A percentile compares a stretch with the other conserved stretches of the same genome.
phyloP scores from a whole-genome alignment of 2,888 invertebrate genomes.

The Gisinianus flammeolus region DNA sequence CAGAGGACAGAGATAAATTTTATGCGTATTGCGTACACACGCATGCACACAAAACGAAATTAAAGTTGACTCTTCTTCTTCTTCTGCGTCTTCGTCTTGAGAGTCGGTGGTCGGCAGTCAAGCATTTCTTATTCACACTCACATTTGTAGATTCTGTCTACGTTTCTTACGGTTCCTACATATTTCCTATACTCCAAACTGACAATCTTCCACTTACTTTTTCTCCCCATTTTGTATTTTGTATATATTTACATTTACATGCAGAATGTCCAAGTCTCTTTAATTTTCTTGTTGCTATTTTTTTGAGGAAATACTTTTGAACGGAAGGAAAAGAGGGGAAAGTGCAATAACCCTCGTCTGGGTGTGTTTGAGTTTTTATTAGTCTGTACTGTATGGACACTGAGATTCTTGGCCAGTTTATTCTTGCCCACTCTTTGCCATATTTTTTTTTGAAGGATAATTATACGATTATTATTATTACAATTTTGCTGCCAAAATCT shows the following conservation, averaged over 20 bases:
- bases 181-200: neutral
- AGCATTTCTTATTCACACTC: slow-evolving; percentile 2
- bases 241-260: too few species aligned
- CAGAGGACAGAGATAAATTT: too few species aligned
- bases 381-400: neutral
- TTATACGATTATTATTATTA: neutral
- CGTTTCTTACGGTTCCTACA: neutral
- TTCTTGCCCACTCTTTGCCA: too few species aligned
- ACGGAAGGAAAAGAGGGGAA: neutral
- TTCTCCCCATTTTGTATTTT: neutral
- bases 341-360: neutral
- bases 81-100: neutral
- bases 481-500: neutral
- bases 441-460: too few species aligned
- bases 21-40: too few species aligned
- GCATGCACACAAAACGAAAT: neutral
- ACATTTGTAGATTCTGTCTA: neutral
- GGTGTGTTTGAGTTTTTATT: neutral
- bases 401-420: neutral
- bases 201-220: neutral
- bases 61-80: neutral
- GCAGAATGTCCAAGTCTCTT: neutral
- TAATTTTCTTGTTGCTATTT: neutral
- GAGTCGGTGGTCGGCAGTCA: slow-evolving; percentile 10
- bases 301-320: neutral